A percentile compares a stretch with the other conserved stretches of the same genome.
These are phyloP conservation scores for Coccyzus lansbergi DNA, from an alignment of 2,797 vertebrate species.

Conservation along the genomic window DNA sequence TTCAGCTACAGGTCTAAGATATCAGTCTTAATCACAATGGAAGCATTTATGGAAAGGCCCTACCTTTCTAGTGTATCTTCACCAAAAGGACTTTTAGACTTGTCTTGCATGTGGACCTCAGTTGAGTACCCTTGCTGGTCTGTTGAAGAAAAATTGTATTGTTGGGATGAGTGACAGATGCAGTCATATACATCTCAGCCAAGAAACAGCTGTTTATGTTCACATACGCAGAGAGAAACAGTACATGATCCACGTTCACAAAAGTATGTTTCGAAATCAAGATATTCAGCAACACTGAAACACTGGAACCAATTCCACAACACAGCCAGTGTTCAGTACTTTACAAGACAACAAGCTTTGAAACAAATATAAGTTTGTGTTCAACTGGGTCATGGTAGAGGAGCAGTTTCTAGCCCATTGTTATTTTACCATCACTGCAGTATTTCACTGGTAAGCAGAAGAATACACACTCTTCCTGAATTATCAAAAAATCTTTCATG, in stretches of 20 bases:
- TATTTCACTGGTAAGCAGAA: not conserved
- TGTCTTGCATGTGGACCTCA: not conserved
- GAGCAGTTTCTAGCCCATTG: not conserved
- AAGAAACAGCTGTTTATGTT: not conserved
- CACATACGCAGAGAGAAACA: too few relatives aligned
- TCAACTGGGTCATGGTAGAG: not conserved
- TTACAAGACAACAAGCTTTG: not conserved
- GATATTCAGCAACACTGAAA: rapidly evolving
- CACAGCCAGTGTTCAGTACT: not conserved
- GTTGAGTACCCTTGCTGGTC: not conserved
- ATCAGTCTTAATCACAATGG: not conserved
- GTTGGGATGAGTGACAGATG: not conserved
- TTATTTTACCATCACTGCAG: not conserved
- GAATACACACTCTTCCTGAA: not conserved
- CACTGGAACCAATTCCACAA: not conserved
- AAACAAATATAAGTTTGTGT: not conserved
- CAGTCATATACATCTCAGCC: not conserved
- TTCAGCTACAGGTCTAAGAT: not conserved
- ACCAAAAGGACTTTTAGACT: not conserved
- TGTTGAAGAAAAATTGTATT: not conserved
- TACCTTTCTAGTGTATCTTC: not conserved
- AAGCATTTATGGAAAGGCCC: not conserved
- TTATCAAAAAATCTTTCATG: not conserved
- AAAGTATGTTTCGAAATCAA: not conserved
- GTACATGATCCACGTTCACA: not conserved